Evolutionary conservation across 2,113 vertebrate species (phyloP), one percentile per base, ranked within the genome.

Genomic region (Nesospiza acunhae): DNA sequence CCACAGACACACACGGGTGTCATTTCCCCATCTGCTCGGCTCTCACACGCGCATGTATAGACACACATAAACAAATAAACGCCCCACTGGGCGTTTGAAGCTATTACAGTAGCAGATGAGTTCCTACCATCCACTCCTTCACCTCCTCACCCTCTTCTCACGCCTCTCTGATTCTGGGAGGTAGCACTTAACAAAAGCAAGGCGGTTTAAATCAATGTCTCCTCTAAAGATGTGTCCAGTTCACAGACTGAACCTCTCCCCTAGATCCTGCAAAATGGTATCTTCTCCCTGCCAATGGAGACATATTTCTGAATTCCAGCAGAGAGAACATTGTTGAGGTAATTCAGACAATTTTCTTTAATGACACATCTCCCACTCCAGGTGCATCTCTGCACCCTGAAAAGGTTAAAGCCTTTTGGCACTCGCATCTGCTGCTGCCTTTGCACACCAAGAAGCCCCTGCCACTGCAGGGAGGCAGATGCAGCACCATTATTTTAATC

Each of bases 291-390:
- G 33, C 56, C 80, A 78, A 82, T 9, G 21, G 56, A 86, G 72
- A 60, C 47, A 22, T n/a, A 15, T 72, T 90, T 96, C 87, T 94
- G 90, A 93, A 82, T 76, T 73, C 81, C 67, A 84, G 69, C 28
- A 70, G 60, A 77, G 79, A 90, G 50, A 92, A 77, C 44, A 68
- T 1, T 16, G 42, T 44, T 84, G 83, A 86, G 73, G 62, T 68
- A 92, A 97, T 74, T 79, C 87, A 91, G 82, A 53, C 44, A 27
- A 75, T 94, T 94, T 91, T 93, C 79, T 76, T 76, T 72, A 89
- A 80, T 95, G 92, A 93, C 89, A 95, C 91, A 90, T 82, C 90
- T 88, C 75, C 75, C 19, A 35, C 37, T 83, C 80, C 70, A 70
- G 80, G 59, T 84, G 76, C 46, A 58, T 84, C 73, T 93, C 62